Conservation (phyloP, 1,140 invertebrate species). For the Eurosta solidaginis region DNA sequence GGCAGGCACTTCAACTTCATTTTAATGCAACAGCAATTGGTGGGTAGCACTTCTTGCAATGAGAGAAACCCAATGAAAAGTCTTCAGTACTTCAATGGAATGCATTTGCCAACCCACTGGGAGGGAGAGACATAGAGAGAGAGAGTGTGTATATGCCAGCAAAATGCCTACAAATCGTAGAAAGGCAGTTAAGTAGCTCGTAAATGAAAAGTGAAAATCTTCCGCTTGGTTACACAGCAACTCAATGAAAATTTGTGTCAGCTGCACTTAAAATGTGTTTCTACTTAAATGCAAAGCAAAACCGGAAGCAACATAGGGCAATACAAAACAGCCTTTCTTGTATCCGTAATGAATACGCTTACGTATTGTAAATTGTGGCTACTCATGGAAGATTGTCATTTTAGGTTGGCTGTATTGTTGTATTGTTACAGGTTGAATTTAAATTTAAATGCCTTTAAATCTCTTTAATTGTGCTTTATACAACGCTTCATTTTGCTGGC, state of each 20-base stretch:
- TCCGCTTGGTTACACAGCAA: not conserved
- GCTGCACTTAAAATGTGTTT: slow-evolving; percentile 5
- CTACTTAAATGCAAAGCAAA: not conserved
- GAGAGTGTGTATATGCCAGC: not conserved
- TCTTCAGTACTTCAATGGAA: slow-evolving; percentile 11
- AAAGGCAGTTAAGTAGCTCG: not conserved
- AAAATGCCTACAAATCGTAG: too few species aligned
- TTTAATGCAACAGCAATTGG: not conserved
- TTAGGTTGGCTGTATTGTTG: not conserved
- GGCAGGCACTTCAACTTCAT: not conserved
- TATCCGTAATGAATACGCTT: not conserved
- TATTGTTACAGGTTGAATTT: not conserved
- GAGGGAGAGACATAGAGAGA: not conserved
- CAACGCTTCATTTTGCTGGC: not conserved
- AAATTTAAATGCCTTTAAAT: not conserved
- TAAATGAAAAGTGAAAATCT: slow-evolving; percentile 11
- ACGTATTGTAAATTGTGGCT: not conserved
- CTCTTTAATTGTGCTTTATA: not conserved
- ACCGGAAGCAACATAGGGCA: not conserved
- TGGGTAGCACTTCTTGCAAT: not conserved
- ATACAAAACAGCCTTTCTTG: not conserved
- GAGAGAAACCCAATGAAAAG: slow-evolving; percentile 13
- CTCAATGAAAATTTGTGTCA: slow-evolving; percentile 4
- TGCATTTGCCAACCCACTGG: not conserved
- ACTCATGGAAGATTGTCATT: not conserved